Conservation (phyloP, 1,140 invertebrate species). For the Drosophila tropicalis region DNA sequence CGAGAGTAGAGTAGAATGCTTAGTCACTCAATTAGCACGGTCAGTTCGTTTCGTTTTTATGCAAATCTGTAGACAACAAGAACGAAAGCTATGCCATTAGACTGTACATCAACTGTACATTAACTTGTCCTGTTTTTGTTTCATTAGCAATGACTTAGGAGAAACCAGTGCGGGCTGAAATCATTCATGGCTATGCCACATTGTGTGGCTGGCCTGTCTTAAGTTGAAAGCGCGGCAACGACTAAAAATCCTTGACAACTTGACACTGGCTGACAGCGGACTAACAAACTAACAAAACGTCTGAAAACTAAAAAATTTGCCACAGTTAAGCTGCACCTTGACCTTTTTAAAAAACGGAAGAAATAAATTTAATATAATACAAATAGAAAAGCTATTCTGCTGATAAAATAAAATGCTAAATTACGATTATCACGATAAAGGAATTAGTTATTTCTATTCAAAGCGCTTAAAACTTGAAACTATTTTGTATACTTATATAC, state of each 20-base stretch:
- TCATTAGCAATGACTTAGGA: conserved; percentile 60
- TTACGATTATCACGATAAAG: no score
- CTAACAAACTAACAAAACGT: conserved; percentile 19
- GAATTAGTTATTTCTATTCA: no score
- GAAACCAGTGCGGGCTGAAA: conserved; percentile 11
- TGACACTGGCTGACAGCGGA: conserved; percentile 59
- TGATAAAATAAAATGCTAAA: no score
- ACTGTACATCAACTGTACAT: conserved; percentile 79
- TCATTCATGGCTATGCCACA: conserved; percentile 13
- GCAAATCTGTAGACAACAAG: conserved; percentile 54
- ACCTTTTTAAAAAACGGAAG: conserved; percentile 56
- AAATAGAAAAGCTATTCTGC: no score
- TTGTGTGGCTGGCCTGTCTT: conserved; percentile 35
- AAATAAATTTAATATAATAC: neutral
- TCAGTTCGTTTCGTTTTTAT: conserved; percentile 61
- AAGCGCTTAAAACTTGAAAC: no score
- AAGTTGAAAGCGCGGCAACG: conserved; percentile 34
- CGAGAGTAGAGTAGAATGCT: conserved; percentile 47
- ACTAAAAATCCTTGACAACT: conserved; percentile 51
- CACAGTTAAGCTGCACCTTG: conserved; percentile 49
- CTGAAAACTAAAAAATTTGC: conserved; percentile 2
- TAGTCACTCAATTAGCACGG: conserved; percentile 76
- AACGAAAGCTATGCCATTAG: conserved; percentile 54
- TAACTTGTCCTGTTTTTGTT: conserved; percentile 79
- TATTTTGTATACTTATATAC: neutral